Evolutionary conservation across 2,888 invertebrate genomes (phyloP), one percentile per base, ranked within the genome.

Genomic region (Penaeus monodon): DNA sequence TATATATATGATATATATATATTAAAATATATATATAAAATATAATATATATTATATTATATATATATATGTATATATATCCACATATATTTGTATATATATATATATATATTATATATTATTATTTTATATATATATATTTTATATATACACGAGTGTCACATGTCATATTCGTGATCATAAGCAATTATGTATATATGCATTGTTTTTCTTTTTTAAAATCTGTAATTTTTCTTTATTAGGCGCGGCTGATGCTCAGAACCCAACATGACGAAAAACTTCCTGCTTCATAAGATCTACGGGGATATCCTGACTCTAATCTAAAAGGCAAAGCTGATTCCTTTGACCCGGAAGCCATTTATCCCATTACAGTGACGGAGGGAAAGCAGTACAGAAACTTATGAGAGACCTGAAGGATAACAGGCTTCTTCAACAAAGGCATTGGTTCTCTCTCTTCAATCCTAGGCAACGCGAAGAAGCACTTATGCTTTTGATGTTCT

Each of bases 361-460:
- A 38, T 38, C 33, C 38, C 24, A 38, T 1, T 86, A 65, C 44
- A 49, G 22, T 6, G 86, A 86, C 27, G 81, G 74, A 29, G 86
- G 78, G 44, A 44, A 24, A 38, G 81, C 86, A 65, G 81, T 73
- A 14, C 33, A 81, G 14, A 17, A 10, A 24, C 86, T 86, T 22
- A 20, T 81, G 7, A 24, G 27, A 22, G 81, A 86, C 24, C 49
- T 86, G 6, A 74, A 86, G 29, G 33, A 82, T 29, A 33, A 64
- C 27, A 68, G 81, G 12, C 64, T 85, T n/a, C 74, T 85, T 8
- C 57, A 81, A 49, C 57, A 85, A 44, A 57, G 81, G 24, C 20
- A 82, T 8, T 78, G 64, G 81, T 91, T 91, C 90, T 91, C 90
- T 79, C 88, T 91, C 81, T 91, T 91, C 86, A 73, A 90, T 33